Base-by-base conservation (phyloP, 2,888 invertebrate species). In the Liposcelis brunnea region DNA sequence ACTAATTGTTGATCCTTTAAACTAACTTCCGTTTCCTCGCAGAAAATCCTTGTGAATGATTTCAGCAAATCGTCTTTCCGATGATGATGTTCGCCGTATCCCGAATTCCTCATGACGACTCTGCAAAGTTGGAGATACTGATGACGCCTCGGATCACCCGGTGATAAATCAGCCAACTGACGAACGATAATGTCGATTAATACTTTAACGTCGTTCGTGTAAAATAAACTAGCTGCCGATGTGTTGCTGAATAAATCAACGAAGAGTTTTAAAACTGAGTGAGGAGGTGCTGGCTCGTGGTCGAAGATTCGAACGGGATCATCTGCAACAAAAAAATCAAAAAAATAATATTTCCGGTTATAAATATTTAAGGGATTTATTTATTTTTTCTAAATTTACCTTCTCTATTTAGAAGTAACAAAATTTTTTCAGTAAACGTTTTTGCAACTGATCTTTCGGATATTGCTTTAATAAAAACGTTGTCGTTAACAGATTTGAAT, bases 181-280 rank as follows among this genome's bases (percentile, higher is more conserved):
- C 94, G 70, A 43, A 90, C 79, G 45, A 93, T 77, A 57, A 95
- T 93, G 59, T 94, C 95, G 50, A 94, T 80, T 48, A 94, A 72
- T 36, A 94, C 94, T 64, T 85, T 87, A 35, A 85, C 79, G 60
- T 95, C 95, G 58, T 94, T 95, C 1, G 91, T 89, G 63, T 95
- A 95, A 65, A 94, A 87, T 50, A 93, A 72, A 52, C 77, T 74
- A 0, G 93, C 84, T 1, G 91, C 89, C 51, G 74, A 71, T 52
- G 75, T 72, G 53, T 74, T 74, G 50, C 77, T 77, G 62, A 91
- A 91, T 52, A 94, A 65, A 62, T 95, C 93, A 37, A 77, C 77
- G 53, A 87, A 79, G 54, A 95, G 71, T 65, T 94, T 93, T 42
- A 91, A 67, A 7, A 93, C 80, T 0, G 93, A 82, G 66, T 93